Base-by-base conservation (phyloP, 2,888 invertebrate species). In the Panopea generosa region DNA sequence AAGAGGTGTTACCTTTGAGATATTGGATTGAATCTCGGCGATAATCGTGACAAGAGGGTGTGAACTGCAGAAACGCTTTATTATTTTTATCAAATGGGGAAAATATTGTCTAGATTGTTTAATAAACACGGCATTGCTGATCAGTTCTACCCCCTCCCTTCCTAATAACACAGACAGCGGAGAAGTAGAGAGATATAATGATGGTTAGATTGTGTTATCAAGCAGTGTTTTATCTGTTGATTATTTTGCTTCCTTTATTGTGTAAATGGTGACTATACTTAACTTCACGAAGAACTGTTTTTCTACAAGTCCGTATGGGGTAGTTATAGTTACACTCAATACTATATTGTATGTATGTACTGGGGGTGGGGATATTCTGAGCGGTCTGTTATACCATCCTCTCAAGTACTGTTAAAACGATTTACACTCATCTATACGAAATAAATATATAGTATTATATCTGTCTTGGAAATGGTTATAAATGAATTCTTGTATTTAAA, bases 1-100 rank as follows among this genome's bases (percentile, higher is more conserved):
- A 47, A 52, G 53, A 63, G 70, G 80, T 77, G 75, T 75, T 72
- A 61, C 65, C 67, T 57, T 57, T 6, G 65, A 68, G 68, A 59
- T 53, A 61, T 70, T 68, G 70, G 33, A n/a, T 26, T 14, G 61
- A 61, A 49, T 49, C 53, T n/a, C 7, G 3, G 29, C 11, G 53
- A 14, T 16, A 27, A 53, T 16, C 53, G 16, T 53, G 16, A 53
- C 53, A n/a, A 24, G 29, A 53, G 27, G 53, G 26, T 24, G 27
- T 16, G 53, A 11, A 27, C 20, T 27, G 24, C 14, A 53, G 53
- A 63, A 68, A 63, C 65, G 63, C 55, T 47, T 62, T 63, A 50
- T 33, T 61, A 49, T 57, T 66, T 66, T 55, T 60, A 65, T 71
- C 60, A 50, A 71, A 65, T 49, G 33, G 38, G 65, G 57, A 65